Percentiles rank a stretch among this genome's conserved stretches.
Conservation (phyloP, 2,888 invertebrate genomes). For the Spodoptera exigua region DNA sequence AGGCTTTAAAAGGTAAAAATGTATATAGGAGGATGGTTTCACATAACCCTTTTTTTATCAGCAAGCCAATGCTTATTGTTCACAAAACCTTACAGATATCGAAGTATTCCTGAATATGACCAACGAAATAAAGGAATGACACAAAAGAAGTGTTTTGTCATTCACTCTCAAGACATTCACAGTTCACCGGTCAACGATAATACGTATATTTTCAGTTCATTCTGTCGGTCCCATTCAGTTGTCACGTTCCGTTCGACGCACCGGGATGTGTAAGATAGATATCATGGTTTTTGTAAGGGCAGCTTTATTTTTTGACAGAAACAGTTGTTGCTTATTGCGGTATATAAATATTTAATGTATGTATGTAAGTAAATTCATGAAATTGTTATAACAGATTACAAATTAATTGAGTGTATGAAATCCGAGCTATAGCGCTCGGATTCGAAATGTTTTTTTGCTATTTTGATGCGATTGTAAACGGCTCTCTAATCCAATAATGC, state of each 20-base stretch:
- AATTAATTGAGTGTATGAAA: too few species aligned
- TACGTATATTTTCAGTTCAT: slow-evolving; percentile 17
- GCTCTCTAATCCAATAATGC: too few species aligned
- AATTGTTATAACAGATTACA: too few species aligned
- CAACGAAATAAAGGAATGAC: slow-evolving; percentile 10
- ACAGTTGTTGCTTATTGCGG: too few species aligned
- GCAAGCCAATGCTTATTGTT: neutral
- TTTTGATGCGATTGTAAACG: too few species aligned
- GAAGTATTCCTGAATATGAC: slow-evolving; percentile 12
- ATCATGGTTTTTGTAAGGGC: too few species aligned
- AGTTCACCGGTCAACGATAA: slow-evolving; percentile 24
- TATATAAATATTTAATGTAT: too few species aligned
- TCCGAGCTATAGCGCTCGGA: too few species aligned
- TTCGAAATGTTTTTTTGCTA: too few species aligned
- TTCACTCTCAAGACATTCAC: slow-evolving; percentile 19
- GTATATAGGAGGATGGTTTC: neutral
- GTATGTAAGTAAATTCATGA: too few species aligned
- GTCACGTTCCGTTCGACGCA: slow-evolving; percentile 11
- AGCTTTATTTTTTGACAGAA: too few species aligned
- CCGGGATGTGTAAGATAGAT: slow-evolving; percentile 1
- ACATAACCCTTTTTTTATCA: slow-evolving; percentile 14
- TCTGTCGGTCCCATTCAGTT: slow-evolving; percentile 25
- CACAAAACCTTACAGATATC: slow-evolving; percentile 16
- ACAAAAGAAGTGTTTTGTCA: slow-evolving; percentile 37
- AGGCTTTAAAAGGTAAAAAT: too few species aligned